Evolutionary conservation across 2,888 invertebrate genomes (phyloP).

Genomic region (Andricus curvator): DNA sequence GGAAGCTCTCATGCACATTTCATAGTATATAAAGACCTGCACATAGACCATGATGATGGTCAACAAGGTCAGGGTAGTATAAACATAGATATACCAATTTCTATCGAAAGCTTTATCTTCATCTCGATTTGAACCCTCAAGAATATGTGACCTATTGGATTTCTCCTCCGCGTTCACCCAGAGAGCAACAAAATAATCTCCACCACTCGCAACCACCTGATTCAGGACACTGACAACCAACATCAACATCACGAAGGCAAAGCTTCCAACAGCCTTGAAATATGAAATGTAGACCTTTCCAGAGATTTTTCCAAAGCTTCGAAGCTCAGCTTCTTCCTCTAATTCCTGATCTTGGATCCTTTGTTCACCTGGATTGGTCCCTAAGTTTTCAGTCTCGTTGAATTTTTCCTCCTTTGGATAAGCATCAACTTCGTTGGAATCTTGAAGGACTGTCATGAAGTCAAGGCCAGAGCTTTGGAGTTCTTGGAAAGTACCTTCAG

Average conservation of each 20-base stretch:
- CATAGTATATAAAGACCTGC: constrained; percentile 80
- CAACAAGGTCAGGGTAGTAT: constrained; percentile 76
- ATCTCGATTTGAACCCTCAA: constrained; percentile 3
- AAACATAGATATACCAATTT: constrained; percentile 80
- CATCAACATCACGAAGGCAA: constrained; percentile 61
- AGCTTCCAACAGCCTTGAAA: constrained; percentile 68
- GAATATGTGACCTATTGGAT: not conserved
- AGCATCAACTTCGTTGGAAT: constrained; percentile 51
- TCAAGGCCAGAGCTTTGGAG: constrained; percentile 82
- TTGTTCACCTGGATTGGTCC: not conserved
- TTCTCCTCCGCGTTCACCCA: constrained; percentile 76
- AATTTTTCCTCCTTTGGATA: constrained; percentile 22
- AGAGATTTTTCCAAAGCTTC: constrained; percentile 59
- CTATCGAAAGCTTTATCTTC: constrained; percentile 58
- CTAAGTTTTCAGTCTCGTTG: not conserved
- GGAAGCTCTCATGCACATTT: constrained; percentile 88
- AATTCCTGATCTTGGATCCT: constrained; percentile 11
- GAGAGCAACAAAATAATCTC: constrained; percentile 76
- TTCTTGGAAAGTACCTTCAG: constrained; percentile 82
- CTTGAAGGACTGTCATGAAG: constrained; percentile 81
- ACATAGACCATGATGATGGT: constrained; percentile 76
- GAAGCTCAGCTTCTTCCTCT: constrained; percentile 49
- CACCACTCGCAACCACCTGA: constrained; percentile 70
- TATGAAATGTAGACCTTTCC: constrained; percentile 64
- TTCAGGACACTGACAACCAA: constrained; percentile 65